Evolutionary conservation across 2,797 vertebrate species (phyloP).

Genomic region (Netta rufina): DNA sequence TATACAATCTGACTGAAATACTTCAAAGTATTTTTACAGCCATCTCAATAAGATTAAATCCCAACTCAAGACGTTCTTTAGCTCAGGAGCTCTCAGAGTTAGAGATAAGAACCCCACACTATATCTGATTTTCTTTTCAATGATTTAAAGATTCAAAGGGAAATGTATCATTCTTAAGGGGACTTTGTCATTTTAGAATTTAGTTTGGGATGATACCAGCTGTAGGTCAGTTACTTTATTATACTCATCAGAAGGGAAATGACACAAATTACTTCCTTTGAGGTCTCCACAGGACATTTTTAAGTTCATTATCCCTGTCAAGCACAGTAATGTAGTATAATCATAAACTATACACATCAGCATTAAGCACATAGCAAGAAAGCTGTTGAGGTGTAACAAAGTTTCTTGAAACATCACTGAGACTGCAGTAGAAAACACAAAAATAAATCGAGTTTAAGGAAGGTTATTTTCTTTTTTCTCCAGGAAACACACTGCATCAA

Average conservation of each 20-base stretch:
- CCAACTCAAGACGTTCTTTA: conserved; percentile 9
- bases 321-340: not conserved
- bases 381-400: not conserved
- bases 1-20: not conserved
- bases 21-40: conserved; percentile 56
- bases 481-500: not conserved
- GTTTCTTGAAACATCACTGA: not conserved
- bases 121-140: conserved; percentile 43
- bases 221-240: not conserved
- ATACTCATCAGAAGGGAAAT: not conserved
- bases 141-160: conserved; percentile 18
- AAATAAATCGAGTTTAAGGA: not conserved
- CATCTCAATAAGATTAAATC: conserved; percentile 44
- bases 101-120: conserved; percentile 37
- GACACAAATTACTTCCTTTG: not conserved
- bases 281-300: not conserved
- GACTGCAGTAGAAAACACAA: not conserved
- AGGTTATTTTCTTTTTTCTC: not conserved
- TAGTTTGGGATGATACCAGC: not conserved
- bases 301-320: not conserved
- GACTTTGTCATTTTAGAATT: conserved; percentile 6
- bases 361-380: not conserved
- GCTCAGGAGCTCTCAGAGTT: conserved; percentile 8
- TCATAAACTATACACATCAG: not conserved
- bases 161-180: not conserved